These are phyloP conservation scores for Eupithecia inturbata DNA, from an alignment of 2,888 invertebrate species.

Conservation along the genomic window DNA sequence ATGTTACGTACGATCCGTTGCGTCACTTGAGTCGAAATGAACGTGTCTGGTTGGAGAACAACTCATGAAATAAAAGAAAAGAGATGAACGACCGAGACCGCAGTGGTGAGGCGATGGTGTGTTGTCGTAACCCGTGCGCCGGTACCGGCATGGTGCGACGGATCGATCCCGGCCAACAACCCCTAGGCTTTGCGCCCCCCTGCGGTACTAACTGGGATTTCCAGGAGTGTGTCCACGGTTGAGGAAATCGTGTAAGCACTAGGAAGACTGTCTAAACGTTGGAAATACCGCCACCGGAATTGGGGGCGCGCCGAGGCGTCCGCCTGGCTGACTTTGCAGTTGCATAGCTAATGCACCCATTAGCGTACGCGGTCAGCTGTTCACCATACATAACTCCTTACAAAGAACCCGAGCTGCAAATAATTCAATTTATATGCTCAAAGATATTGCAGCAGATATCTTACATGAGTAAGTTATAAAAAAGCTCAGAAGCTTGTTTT, in stretches of 20 bases:
- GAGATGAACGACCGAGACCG: conserved; percentile 54
- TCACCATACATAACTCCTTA: neutral
- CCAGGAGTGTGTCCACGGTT: conserved; percentile 66
- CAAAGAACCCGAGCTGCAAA: neutral
- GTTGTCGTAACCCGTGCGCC: conserved; percentile 70
- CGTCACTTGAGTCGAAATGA: conserved; percentile 39
- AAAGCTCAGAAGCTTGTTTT: neutral
- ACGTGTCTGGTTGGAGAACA: conserved; percentile 31
- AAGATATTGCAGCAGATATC: neutral
- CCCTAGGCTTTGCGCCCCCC: conserved; percentile 67
- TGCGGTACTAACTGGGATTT: conserved; percentile 79
- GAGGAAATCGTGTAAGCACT: conserved; percentile 46
- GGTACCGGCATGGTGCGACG: conserved; percentile 63
- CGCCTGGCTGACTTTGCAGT: conserved; percentile 59
- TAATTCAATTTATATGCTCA: neutral
- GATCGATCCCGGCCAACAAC: conserved; percentile 82
- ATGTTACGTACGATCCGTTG: conserved; percentile 36
- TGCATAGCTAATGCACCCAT: conserved; percentile 14
- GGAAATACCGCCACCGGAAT: conserved; percentile 72
- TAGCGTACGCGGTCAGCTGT: conserved; percentile 1
- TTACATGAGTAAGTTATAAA: neutral
- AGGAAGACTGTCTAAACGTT: conserved; percentile 53
- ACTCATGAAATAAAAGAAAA: conserved; percentile 44
- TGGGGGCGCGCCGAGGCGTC: conserved; percentile 56
- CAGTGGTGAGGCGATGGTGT: conserved; percentile 63